Base-by-base conservation (phyloP, 2,797 vertebrate species). In the Micromesistius poutassou region DNA sequence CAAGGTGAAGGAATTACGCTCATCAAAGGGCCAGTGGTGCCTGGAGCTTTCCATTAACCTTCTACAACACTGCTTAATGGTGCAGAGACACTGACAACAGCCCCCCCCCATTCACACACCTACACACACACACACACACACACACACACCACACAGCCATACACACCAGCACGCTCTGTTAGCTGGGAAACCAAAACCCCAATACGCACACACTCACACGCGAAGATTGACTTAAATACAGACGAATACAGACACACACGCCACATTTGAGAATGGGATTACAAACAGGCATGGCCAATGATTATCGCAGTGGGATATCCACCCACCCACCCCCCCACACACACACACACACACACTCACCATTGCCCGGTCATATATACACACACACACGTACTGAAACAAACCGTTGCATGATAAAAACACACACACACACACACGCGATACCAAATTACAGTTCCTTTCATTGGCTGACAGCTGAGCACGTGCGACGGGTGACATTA, bases 1-100 rank as follows among this genome's bases (percentile, higher is more conserved):
- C 89, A 91, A 93, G 91, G 90, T 91, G 91, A 90, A 90, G 90
- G 89, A 91, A 92, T 93, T 89, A 91, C 90, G 80, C 89, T 87
- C 89, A 88, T 92, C 90, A 90, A 90, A 90, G 76, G 83, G 82
- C 77, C 82, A 74, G 74, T 38, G 66, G 85, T 78, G 87, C 92
- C 90, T 75, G 82, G 82, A 89, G 92, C 86, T 88, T 91, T 90
- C 90, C 90, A 91, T 93, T 93, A 92, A 92, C 92, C 89, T 88
- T 88, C 89, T 76, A 82, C 86, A 79, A 78, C 79, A 30, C 81
- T 84, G 85, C 88, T 91, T 89, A 90, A 76, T 85, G 85, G 83
- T n/a, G 38, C 80, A 75, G 62, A 36, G 77, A 81, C 79, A 50
- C 74, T 79, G 81, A 73, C 74, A 36, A 76, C 76, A 40, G 80